Conservation (phyloP, 2,888 invertebrate species). For the Epinotia bilunana region DNA sequence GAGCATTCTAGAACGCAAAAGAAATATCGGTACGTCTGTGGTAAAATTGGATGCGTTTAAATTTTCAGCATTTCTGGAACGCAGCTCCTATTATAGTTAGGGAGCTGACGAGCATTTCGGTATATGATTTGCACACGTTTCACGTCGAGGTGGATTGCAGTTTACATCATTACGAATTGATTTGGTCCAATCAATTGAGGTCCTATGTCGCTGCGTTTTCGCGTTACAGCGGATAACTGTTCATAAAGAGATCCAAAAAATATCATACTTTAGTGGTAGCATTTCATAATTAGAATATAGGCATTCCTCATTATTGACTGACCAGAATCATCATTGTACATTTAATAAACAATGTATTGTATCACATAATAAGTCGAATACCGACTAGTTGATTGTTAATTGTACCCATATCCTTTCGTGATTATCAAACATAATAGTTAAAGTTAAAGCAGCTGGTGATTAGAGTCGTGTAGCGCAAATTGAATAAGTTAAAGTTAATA, state of each 20-base stretch:
- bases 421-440: slow-evolving; percentile 12
- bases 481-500: slow-evolving; percentile 23
- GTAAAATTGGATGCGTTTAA: too few species aligned
- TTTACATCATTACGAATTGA: too few species aligned
- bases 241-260: too few species aligned
- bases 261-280: neutral
- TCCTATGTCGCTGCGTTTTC: too few species aligned
- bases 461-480: slow-evolving; percentile 14
- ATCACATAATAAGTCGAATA: slow-evolving; percentile 8
- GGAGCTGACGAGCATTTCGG: too few species aligned
- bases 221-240: too few species aligned
- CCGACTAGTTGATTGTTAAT: neutral
- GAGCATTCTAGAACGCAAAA: neutral
- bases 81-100: too few species aligned
- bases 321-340: neutral
- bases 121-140: too few species aligned
- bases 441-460: slow-evolving; percentile 24
- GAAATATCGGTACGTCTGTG: too few species aligned
- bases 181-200: too few species aligned
- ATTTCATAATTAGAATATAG: neutral
- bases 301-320: neutral
- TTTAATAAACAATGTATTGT: neutral
- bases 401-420: slow-evolving; percentile 14
- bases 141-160: too few species aligned
- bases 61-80: too few species aligned